Evolutionary conservation across 1,140 invertebrate genomes (phyloP).

Genomic region (Hyles euphorbiae): DNA sequence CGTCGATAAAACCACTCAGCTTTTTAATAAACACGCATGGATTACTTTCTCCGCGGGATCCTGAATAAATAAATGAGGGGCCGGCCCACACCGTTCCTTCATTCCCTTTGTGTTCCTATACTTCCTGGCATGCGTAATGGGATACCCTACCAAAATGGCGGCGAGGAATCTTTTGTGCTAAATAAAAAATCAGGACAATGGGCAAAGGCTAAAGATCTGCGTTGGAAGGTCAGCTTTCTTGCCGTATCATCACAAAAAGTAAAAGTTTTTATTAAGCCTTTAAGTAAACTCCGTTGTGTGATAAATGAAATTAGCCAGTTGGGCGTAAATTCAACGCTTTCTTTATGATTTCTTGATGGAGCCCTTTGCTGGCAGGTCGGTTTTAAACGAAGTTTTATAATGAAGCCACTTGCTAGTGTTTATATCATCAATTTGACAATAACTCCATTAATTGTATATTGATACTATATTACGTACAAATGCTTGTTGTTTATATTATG

Average conservation of each 20-base stretch:
- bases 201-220: slow-evolving; percentile 31
- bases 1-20: slow-evolving; percentile 41
- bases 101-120: slow-evolving; percentile 53
- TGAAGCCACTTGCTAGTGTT: no score
- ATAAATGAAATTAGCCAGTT: slow-evolving; percentile 1
- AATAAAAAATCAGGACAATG: slow-evolving; percentile 60
- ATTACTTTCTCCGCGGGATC: slow-evolving; percentile 49
- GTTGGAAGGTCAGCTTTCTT: slow-evolving; percentile 24
- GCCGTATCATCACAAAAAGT: slow-evolving; percentile 10
- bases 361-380: no score
- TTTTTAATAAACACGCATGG: slow-evolving; percentile 67
- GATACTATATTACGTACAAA: no score
- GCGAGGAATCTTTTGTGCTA: slow-evolving; percentile 51
- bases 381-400: no score
- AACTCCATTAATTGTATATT: no score
- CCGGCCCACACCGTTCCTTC: slow-evolving; percentile 51
- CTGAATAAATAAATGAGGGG: slow-evolving; percentile 65
- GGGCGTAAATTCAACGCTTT: not conserved
- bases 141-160: slow-evolving; percentile 60
- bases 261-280: slow-evolving; percentile 16
- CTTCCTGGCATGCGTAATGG: slow-evolving; percentile 64
- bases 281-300: slow-evolving; percentile 8
- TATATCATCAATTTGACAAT: no score
- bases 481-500: no score
- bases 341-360: no score